Conservation (phyloP, 2,113 vertebrate genomes). For the Corydoras maculifer region DNA sequence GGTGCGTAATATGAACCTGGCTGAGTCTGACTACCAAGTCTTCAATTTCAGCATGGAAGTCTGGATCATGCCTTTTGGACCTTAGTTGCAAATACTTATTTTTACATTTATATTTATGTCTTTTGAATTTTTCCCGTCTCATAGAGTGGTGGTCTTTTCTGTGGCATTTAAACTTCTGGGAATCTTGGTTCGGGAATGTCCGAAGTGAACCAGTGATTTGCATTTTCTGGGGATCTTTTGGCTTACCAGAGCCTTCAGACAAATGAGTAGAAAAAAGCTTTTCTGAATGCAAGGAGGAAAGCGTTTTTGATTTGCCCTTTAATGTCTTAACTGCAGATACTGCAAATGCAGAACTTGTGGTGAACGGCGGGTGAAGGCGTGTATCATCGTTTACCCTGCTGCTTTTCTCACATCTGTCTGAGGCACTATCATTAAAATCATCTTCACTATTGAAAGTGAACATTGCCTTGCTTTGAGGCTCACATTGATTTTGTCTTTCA, state of each 20-base stretch:
- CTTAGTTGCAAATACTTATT: slow-evolving; percentile 89
- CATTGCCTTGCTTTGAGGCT: slow-evolving; percentile 84
- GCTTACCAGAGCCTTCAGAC: slow-evolving; percentile 39
- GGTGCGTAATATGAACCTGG: slow-evolving; percentile 83
- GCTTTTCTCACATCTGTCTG: slow-evolving; percentile 77
- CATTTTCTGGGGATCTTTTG: slow-evolving; percentile 56
- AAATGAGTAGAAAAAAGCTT: slow-evolving; percentile 64
- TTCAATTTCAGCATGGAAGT: slow-evolving; percentile 85
- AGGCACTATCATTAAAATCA: slow-evolving; percentile 73
- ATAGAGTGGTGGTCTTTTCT: slow-evolving; percentile 79
- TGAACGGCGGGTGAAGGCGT: slow-evolving; percentile 25
- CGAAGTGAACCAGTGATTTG: slow-evolving; percentile 36
- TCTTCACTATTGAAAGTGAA: slow-evolving; percentile 79
- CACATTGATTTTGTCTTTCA: slow-evolving; percentile 65
- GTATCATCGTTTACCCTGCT: slow-evolving; percentile 24
- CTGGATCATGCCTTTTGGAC: slow-evolving; percentile 77
- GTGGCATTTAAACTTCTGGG: slow-evolving; percentile 87
- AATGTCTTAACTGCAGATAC: slow-evolving; percentile 49
- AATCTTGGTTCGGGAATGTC: slow-evolving; percentile 62
- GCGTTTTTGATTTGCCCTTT: slow-evolving; percentile 64
- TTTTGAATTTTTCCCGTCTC: slow-evolving; percentile 82
- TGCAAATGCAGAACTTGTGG: slow-evolving; percentile 64
- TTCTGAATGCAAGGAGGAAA: slow-evolving; percentile 56
- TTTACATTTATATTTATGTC: slow-evolving; percentile 91
- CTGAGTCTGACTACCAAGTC: slow-evolving; percentile 80